A percentile compares a stretch with the other conserved stretches of the same genome.
Evolutionary conservation across 2,113 vertebrate genomes (phyloP).

Genomic region (Anolis sagrei): DNA sequence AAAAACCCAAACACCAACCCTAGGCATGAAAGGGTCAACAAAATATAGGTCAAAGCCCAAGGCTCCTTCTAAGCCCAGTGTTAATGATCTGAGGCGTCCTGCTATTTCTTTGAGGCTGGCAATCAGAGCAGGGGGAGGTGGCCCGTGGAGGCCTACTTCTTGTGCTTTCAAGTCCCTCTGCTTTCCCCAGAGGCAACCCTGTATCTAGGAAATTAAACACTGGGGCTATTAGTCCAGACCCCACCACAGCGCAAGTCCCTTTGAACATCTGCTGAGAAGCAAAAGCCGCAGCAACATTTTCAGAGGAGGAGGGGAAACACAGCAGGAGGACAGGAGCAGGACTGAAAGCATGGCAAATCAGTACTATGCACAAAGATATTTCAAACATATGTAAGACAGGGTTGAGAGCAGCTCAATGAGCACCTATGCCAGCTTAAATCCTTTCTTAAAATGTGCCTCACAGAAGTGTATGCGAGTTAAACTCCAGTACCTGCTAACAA

Average conservation of each 20-base stretch:
- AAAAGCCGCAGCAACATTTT: background rate
- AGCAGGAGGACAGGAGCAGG: background rate
- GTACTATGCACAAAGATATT: background rate
- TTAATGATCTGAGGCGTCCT: slow-evolving; percentile 18
- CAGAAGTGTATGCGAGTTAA: background rate
- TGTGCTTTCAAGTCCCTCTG: slow-evolving; percentile 11
- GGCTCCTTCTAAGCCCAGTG: slow-evolving; percentile 3
- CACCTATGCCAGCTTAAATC: background rate
- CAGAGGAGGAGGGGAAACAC: background rate
- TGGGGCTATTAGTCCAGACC: background rate
- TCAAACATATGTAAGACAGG: background rate
- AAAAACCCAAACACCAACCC: slow-evolving; percentile 26
- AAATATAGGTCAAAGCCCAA: slow-evolving; percentile 18
- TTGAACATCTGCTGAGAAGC: slow-evolving; percentile 26
- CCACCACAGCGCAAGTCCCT: background rate
- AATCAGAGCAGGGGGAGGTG: background rate
- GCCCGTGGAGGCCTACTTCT: background rate
- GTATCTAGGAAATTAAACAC: slow-evolving; percentile 14
- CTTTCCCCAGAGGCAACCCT: slow-evolving; percentile 3
- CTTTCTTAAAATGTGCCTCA: background rate
- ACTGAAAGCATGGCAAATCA: background rate
- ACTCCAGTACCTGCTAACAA: background rate
- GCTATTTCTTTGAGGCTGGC: slow-evolving; percentile 30
- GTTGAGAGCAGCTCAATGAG: background rate
- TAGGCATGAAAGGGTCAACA: slow-evolving; percentile 15